These are phyloP conservation scores for Drosophila parabipectinata DNA, from an alignment of 1,140 invertebrate genomes.

Conservation along the genomic window DNA sequence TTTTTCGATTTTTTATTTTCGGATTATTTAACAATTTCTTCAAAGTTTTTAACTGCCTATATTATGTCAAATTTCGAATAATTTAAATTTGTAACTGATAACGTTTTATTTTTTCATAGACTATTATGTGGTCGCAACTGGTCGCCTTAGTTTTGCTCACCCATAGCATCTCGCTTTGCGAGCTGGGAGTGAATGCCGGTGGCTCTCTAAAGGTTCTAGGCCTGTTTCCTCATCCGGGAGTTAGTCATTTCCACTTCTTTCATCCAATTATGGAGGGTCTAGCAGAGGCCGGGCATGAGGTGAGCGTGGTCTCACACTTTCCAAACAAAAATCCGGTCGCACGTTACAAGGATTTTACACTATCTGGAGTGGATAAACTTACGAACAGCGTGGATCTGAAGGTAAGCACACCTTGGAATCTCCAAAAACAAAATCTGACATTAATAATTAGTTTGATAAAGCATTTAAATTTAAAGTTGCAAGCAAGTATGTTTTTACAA, in stretches of 20 bases:
- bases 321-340: conserved; percentile 85
- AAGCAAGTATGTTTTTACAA: too few relatives aligned
- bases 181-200: conserved; percentile 71
- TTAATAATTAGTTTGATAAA: too few relatives aligned
- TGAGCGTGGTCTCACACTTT: conserved; percentile 89
- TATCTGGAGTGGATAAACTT: conserved; percentile 80
- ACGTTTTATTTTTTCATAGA: not conserved
- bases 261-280: conserved; percentile 88
- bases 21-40: too few relatives aligned
- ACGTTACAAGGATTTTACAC: conserved; percentile 86
- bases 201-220: conserved; percentile 87
- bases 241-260: conserved; percentile 90
- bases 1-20: too few relatives aligned
- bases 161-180: conserved; percentile 9
- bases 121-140: conserved; percentile 33
- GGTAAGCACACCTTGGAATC: conserved; percentile 37
- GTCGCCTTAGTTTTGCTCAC: conserved; percentile 22
- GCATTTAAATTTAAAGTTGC: too few relatives aligned
- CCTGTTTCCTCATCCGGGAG: conserved; percentile 88
- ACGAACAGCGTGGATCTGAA: conserved; percentile 72
- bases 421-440: too few relatives aligned
- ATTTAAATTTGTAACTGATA: not conserved
- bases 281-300: conserved; percentile 87
- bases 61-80: not conserved
- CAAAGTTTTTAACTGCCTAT: too few relatives aligned